These are phyloP conservation scores for Cochlearius cochlearius DNA, from an alignment of 2,113 vertebrate species.

Conservation along the genomic window DNA sequence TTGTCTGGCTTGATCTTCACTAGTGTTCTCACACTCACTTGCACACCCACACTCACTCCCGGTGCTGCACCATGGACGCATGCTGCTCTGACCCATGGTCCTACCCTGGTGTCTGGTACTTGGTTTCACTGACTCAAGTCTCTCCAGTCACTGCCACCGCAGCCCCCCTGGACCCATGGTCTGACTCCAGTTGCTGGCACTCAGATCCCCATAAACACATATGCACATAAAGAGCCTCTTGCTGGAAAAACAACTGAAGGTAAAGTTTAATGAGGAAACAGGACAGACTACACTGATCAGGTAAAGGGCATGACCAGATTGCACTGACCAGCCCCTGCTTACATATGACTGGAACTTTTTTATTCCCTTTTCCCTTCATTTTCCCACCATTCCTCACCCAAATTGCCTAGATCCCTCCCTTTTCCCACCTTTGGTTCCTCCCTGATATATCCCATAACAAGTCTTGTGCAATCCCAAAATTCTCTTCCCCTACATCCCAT, in stretches of 20 bases:
- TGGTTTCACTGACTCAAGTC: not conserved
- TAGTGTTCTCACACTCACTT: not conserved
- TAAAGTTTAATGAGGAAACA: not conserved
- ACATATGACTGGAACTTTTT: rapidly evolving
- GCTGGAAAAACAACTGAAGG: not conserved
- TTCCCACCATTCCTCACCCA: not conserved
- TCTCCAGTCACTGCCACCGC: not conserved
- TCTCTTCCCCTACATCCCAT: not conserved
- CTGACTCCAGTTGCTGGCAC: not conserved
- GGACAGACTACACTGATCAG: not conserved
- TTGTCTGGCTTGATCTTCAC: not conserved
- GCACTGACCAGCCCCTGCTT: not conserved
- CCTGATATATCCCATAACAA: not conserved
- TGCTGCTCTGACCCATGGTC: rapidly evolving
- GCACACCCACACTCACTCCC: not conserved
- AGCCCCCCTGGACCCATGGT: not conserved
- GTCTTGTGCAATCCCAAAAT: not conserved
- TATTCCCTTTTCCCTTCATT: not conserved
- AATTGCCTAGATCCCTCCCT: not conserved
- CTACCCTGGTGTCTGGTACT: not conserved
- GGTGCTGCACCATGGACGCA: rapidly evolving
- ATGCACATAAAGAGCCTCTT: not conserved
- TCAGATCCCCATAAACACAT: not conserved
- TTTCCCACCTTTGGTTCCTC: not conserved
- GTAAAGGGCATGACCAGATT: not conserved